Evolutionary conservation across 2,113 vertebrate genomes (phyloP), one percentile per base, ranked within the genome.

Genomic region (Hassar affinis): DNA sequence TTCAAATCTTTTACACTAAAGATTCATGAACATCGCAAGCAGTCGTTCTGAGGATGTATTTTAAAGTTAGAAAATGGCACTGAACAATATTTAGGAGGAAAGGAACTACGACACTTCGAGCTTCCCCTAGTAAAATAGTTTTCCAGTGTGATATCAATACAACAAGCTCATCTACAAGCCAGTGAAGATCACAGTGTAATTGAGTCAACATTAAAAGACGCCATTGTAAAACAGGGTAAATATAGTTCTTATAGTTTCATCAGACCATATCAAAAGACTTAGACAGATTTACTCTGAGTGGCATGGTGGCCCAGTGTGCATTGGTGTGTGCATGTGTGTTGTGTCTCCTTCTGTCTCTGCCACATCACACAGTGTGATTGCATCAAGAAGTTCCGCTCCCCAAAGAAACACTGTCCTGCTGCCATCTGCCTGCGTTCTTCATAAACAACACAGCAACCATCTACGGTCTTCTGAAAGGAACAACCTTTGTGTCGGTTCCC

Each of bases 301-400:
- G 17, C 42, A 47, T 8, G 8, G 10, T 15, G 68, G 35, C 66
- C 66, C 25, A 20, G 80, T 59, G 17, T 27, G 15, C n/a, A n/a
- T 33, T 45, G 49, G 83, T 89, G 84, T 88, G 87, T 68, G 64
- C 38, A 38, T 68, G 35, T 35, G 62, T 42, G 18, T 68, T 22
- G 64, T 45, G 85, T 62, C 69, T 82, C 81, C 86, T 89, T 90
- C 87, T 83, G 74, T 78, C 52, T 81, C 57, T 80, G 59, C 80
- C 68, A 71, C 66, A 69, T 69, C 66, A 69, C 74, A 84, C 84
- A 64, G 76, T 85, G 62, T 76, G 85, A 59, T 56, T 59, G 12
- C 71, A 71, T 71, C 22, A 56, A 61, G 35, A 45, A 30, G 22
- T 45, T 59, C 54, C 22, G 61, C n/a, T 66, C 45, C 61, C 62